These are phyloP conservation scores for Archips xylosteana DNA, from an alignment of 2,888 invertebrate genomes.

Conservation along the genomic window DNA sequence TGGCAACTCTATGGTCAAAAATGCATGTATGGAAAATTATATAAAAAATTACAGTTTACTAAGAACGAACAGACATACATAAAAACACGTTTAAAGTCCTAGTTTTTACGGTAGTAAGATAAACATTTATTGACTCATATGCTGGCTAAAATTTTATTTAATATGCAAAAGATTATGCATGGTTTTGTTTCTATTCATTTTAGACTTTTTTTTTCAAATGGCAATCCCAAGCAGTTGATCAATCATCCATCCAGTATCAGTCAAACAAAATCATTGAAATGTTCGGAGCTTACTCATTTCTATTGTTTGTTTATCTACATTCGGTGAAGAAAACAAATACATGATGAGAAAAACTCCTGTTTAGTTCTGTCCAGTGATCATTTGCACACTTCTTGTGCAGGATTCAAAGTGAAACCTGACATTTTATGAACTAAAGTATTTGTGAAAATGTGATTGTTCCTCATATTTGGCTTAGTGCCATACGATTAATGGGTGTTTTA, in stretches of 20 bases:
- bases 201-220: not conserved
- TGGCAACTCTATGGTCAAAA: too few species aligned
- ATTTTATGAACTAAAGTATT: slow-evolving; percentile 67
- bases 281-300: slow-evolving; percentile 67
- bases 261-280: slow-evolving; percentile 71
- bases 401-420: slow-evolving; percentile 49
- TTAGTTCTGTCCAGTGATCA: slow-evolving; percentile 48
- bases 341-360: slow-evolving; percentile 52
- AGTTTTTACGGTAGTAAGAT: too few species aligned
- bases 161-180: not conserved
- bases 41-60: too few species aligned
- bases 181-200: not conserved
- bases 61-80: too few species aligned
- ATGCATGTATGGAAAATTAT: too few species aligned
- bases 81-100: too few species aligned
- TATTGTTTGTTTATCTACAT: slow-evolving; percentile 75
- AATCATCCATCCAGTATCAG: slow-evolving; percentile 18
- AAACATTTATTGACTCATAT: too few species aligned
- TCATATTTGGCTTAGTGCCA: slow-evolving; percentile 82
- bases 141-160: too few species aligned
- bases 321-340: slow-evolving; percentile 49
- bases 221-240: slow-evolving; percentile 18
- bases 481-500: slow-evolving; percentile 71
- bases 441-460: slow-evolving; percentile 80
- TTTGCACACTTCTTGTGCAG: slow-evolving; percentile 44